phyloP scores from a whole-genome alignment of 2,113 vertebrate genomes.

The Bos taurus region DNA sequence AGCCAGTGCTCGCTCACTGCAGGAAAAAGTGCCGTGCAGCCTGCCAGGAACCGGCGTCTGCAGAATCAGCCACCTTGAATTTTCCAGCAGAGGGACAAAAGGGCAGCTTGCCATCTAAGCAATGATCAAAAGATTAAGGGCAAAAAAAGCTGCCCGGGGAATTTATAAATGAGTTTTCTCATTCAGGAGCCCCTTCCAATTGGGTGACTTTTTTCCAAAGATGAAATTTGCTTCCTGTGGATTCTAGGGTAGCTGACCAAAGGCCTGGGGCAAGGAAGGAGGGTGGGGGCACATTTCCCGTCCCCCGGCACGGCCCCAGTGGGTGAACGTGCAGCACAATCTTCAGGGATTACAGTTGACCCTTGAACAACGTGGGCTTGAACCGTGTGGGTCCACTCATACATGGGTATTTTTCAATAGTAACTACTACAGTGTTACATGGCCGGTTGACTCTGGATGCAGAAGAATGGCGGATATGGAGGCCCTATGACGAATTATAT shows the following conservation, averaged over 20 bases:
- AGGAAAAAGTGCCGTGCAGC: neutral
- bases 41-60: neutral
- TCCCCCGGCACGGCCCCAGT: neutral
- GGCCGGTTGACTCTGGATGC: neutral
- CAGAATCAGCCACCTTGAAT: neutral
- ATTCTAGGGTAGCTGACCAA: neutral
- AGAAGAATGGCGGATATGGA: neutral
- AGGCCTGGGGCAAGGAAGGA: neutral
- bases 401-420: neutral
- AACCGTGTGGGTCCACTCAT: neutral
- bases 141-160: neutral
- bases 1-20: neutral
- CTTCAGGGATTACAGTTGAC: neutral
- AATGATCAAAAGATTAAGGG: constrained; percentile 33
- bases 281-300: neutral
- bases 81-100: constrained; percentile 33
- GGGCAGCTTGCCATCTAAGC: constrained; percentile 34
- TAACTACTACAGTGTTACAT: neutral
- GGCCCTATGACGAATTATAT: neutral
- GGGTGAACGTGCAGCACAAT: accelerated
- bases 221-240: constrained; percentile 1
- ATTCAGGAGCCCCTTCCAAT: constrained; percentile 34
- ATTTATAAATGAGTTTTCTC: constrained; percentile 33
- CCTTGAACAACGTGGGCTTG: neutral
- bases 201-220: constrained; percentile 42